These are phyloP conservation scores for Bursaphelenchus mucronatus DNA, from an alignment of 1,140 invertebrate genomes.

Conservation along the genomic window DNA sequence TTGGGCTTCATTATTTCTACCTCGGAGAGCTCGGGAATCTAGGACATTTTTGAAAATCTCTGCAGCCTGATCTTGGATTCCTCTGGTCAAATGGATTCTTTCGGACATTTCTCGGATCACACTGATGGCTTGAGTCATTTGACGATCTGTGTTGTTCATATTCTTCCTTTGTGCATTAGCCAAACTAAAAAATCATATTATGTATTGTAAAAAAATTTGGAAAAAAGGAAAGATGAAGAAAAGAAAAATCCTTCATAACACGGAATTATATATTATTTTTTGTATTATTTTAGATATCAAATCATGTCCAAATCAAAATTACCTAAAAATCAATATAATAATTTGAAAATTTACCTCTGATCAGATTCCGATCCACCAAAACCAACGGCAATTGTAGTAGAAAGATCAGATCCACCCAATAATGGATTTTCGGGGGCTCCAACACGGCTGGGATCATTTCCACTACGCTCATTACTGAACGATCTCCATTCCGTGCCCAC, in stretches of 20 bases:
- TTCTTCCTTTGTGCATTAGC: conserved; percentile 57
- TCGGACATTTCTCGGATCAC: conserved; percentile 97
- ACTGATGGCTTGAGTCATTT: conserved; percentile 87
- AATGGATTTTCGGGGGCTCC: conserved; percentile 82
- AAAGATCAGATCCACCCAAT: conserved; percentile 87
- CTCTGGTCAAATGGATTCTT: conserved; percentile 88
- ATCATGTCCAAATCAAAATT: not conserved
- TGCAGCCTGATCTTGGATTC: conserved; percentile 87
- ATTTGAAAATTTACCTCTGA: conserved; percentile 31
- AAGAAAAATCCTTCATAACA: no score
- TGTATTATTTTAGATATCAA: not conserved
- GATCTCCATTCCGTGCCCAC: conserved; percentile 99
- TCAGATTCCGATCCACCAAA: conserved; percentile 70
- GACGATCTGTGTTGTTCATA: conserved; percentile 69
- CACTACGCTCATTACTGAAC: conserved; percentile 95
- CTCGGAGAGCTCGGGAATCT: conserved; percentile 90
- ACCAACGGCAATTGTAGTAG: conserved; percentile 91
- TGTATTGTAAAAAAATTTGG: conserved; percentile 10
- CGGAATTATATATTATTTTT: not conserved
- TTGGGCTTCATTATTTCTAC: conserved; percentile 91
- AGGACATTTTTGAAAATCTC: conserved; percentile 94
- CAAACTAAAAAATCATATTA: conserved; percentile 42
- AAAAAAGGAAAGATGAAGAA: not conserved
- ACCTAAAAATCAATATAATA: conserved; percentile 64
- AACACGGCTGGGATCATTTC: conserved; percentile 95